These are phyloP conservation scores for Hyposoter dolosus DNA, from an alignment of 2,888 invertebrate genomes.

Conservation along the genomic window DNA sequence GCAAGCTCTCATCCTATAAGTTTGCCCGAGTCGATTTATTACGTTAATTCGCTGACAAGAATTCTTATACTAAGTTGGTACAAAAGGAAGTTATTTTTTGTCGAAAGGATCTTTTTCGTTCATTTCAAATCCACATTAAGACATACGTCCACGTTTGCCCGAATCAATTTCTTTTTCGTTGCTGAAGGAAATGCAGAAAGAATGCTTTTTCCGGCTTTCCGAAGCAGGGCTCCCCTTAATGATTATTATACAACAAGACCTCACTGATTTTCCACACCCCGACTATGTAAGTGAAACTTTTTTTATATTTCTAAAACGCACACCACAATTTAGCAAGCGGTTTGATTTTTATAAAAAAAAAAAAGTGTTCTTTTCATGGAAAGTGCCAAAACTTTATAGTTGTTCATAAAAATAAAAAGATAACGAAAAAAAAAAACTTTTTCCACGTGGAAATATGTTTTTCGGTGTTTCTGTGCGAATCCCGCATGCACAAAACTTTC, in stretches of 20 bases:
- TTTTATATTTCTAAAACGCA: background rate
- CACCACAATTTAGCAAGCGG: background rate
- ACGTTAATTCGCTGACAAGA: background rate
- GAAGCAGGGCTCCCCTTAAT: background rate
- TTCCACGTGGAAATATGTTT: slow-evolving; percentile 10
- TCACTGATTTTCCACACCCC: background rate
- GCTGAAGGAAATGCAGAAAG: no score
- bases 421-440: background rate
- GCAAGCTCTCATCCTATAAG: background rate
- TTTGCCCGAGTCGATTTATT: background rate
- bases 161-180: no score
- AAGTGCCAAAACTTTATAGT: background rate
- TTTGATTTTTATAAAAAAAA: background rate
- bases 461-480: slow-evolving; percentile 7
- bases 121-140: no score
- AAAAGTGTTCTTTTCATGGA: background rate
- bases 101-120: no score
- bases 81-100: background rate
- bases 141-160: no score
- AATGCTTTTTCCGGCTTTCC: background rate
- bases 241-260: background rate
- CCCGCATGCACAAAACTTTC: background rate
- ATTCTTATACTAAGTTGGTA: background rate
- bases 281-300: background rate
- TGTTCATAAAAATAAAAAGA: background rate